Percentiles rank a stretch among this genome's conserved stretches.
Evolutionary conservation across 2,888 invertebrate species (phyloP).

Genomic region (Acrobasis repandana): DNA sequence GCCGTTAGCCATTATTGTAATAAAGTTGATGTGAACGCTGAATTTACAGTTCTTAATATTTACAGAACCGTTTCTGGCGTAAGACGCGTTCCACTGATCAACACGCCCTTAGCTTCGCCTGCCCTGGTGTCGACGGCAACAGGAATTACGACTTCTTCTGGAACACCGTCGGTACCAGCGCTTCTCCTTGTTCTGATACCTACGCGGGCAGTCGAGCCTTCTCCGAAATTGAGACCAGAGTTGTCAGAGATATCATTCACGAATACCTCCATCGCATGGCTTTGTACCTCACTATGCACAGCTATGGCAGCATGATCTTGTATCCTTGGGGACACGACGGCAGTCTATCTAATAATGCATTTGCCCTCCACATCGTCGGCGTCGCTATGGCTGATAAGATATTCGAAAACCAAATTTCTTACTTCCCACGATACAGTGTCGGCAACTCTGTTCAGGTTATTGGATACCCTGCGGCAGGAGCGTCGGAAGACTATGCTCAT

Average conservation of each 20-base stretch:
- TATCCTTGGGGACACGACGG: slow-evolving; percentile 87
- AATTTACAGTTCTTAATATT: slow-evolving; percentile 31
- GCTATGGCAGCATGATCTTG: slow-evolving; percentile 87
- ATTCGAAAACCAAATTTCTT: slow-evolving; percentile 43
- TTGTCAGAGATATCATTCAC: slow-evolving; percentile 82
- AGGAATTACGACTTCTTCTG: slow-evolving; percentile 89
- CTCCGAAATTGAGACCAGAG: slow-evolving; percentile 85
- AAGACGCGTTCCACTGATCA: slow-evolving; percentile 84
- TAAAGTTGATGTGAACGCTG: too few relatives aligned
- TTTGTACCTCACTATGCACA: slow-evolving; percentile 88
- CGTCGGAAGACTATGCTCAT: slow-evolving; percentile 86
- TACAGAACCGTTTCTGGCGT: slow-evolving; percentile 85
- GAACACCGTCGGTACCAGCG: slow-evolving; percentile 84
- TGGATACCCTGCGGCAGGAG: slow-evolving; percentile 83
- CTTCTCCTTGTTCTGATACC: slow-evolving; percentile 80
- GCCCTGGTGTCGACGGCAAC: slow-evolving; percentile 88
- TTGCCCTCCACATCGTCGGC: slow-evolving; percentile 68
- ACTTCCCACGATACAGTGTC: slow-evolving; percentile 73
- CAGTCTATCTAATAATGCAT: slow-evolving; percentile 71
- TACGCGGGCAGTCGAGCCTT: slow-evolving; percentile 84
- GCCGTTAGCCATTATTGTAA: too few relatives aligned
- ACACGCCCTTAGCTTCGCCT: slow-evolving; percentile 54
- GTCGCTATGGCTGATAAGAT: slow-evolving; percentile 67
- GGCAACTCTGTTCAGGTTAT: slow-evolving; percentile 78
- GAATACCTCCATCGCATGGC: slow-evolving; percentile 76